Evolutionary conservation across 2,888 invertebrate species (phyloP), one percentile per base, ranked within the genome.

Genomic region (Caenorhabditis angaria): DNA sequence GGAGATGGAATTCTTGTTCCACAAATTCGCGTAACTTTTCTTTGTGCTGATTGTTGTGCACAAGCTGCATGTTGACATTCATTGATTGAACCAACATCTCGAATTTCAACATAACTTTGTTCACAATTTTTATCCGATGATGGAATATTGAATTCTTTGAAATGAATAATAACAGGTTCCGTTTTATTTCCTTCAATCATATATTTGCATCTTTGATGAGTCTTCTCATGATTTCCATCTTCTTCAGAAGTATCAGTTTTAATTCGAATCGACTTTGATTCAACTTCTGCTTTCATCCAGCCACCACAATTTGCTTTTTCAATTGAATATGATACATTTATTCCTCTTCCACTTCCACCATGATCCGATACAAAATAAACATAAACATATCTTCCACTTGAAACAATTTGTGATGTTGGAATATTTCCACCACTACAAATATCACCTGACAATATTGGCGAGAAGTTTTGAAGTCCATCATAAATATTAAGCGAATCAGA

Each of bases 391-490:
- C 22, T 3, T 22, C 22, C 24, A 4, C 22, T 18, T 3, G 5
- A 18, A 1, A 50, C 50, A 22, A 50, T 41, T 1, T 63, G 72
- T 10, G 58, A 29, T 18, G 54, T 59, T 18, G 69, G 64, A 24
- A 27, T 50, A 0, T 55, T 69, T 10, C 48, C 50, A 18, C 54
- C 50, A 8, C 74, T 59, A 59, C 80, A 79, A 18, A 86, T 48
- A 55, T 80, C 80, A 10, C 53, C 67, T 3, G 60, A 73, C 1
- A 86, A 68, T 32, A 75, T 56, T 4, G 85, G 84, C 3, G 84
- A 83, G 58, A 79, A 79, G 8, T 66, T 58, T 61, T 80, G 76
- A 24, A 76, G 81, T 10, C 86, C 86, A 64, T 86, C 86, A 67
- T 84, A 86, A 55, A 86, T 79, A 25, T 60, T 60, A 55, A 80